Evolutionary conservation across 2,797 vertebrate genomes (phyloP).

Genomic region (Loriculus beryllinus): DNA sequence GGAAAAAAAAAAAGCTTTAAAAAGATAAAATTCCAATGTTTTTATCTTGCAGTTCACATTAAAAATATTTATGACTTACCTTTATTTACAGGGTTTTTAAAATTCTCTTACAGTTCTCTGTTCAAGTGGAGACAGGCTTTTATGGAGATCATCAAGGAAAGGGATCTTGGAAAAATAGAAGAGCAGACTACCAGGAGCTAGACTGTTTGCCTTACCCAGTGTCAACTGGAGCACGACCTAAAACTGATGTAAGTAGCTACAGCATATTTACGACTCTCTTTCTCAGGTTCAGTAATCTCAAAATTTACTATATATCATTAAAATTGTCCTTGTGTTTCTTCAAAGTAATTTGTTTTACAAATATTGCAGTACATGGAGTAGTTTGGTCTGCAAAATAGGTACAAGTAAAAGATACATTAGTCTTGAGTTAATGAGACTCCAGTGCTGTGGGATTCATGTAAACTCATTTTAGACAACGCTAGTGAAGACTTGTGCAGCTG

Average conservation of each 20-base stretch:
- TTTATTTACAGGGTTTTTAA: slow-evolving; percentile 34
- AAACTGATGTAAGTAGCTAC: slow-evolving; percentile 56
- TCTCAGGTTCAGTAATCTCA: background rate
- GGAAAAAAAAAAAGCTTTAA: background rate
- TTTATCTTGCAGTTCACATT: background rate
- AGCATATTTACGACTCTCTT: background rate
- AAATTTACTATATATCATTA: background rate
- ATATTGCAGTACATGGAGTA: background rate
- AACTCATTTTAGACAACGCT: background rate
- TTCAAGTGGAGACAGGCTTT: slow-evolving; percentile 26
- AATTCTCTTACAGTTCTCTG: slow-evolving; percentile 50
- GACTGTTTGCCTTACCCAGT: slow-evolving; percentile 34
- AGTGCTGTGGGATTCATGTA: background rate
- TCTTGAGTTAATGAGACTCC: background rate
- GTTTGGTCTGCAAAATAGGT: background rate
- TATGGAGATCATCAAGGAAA: slow-evolving; percentile 20
- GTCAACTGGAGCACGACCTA: slow-evolving; percentile 51
- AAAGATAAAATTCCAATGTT: background rate
- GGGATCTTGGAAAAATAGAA: slow-evolving; percentile 31
- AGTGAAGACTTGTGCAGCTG: background rate
- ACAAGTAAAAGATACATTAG: background rate
- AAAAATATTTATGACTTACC: slow-evolving; percentile 27
- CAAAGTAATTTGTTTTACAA: background rate
- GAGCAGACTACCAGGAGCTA: slow-evolving; percentile 6
- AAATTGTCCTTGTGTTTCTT: background rate